Evolutionary conservation across 2,113 vertebrate genomes (phyloP).

Genomic region (Chloebia gouldiae): DNA sequence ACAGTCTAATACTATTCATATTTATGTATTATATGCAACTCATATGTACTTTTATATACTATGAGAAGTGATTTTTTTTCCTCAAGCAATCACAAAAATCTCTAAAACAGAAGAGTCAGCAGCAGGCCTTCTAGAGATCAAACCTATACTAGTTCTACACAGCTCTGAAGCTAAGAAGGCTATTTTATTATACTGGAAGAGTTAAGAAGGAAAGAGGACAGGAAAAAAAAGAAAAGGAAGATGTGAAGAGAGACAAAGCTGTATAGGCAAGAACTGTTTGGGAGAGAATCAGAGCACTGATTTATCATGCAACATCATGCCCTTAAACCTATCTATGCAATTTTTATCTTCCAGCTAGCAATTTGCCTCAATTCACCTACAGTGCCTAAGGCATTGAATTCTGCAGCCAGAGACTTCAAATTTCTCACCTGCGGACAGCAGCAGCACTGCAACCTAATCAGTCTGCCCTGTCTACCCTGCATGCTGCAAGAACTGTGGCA

Average conservation of each 20-base stretch:
- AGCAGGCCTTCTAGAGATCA: not conserved
- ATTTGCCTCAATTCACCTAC: slow-evolving; percentile 6
- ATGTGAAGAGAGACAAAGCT: not conserved
- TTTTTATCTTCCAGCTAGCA: not conserved
- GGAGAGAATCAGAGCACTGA: not conserved
- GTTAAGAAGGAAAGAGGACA: not conserved
- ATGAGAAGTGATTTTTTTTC: not conserved
- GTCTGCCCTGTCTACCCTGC: not conserved
- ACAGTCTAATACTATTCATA: not conserved
- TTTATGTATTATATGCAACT: not conserved
- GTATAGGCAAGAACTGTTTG: not conserved
- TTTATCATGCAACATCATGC: not conserved
- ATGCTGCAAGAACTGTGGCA: not conserved
- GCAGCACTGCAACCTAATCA: not conserved
- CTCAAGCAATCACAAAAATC: not conserved
- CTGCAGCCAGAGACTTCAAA: not conserved
- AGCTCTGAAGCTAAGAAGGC: not conserved
- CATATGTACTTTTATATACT: not conserved
- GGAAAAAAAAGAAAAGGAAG: not conserved
- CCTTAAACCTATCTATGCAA: not conserved
- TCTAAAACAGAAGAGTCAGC: not conserved
- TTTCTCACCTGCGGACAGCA: not conserved
- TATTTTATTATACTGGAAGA: not conserved
- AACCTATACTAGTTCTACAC: not conserved
- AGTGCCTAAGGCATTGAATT: not conserved